Evolutionary conservation across 2,113 vertebrate species (phyloP).

Genomic region (Myodes glareolus): DNA sequence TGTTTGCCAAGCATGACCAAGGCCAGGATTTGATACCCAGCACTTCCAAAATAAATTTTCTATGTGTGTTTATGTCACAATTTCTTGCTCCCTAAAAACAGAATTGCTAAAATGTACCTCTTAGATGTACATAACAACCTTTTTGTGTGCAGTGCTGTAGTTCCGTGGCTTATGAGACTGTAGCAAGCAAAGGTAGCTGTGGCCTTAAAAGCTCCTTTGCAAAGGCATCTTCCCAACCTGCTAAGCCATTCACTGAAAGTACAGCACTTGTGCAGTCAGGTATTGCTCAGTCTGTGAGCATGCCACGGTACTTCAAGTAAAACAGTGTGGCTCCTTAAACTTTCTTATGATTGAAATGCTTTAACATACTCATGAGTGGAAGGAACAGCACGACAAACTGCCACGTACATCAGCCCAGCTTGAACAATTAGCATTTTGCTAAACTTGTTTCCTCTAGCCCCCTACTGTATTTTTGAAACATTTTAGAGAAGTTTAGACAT

Average conservation of each 20-base stretch:
- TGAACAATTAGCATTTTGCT: slow-evolving; percentile 6
- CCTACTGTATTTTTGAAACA: slow-evolving; percentile 45
- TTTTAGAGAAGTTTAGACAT: slow-evolving; percentile 49
- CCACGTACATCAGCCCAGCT: background rate
- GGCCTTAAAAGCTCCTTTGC: slow-evolving; percentile 42
- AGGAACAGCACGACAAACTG: background rate
- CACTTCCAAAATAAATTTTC: background rate
- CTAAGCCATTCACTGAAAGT: background rate
- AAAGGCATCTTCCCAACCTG: background rate
- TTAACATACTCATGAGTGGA: background rate
- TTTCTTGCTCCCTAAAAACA: background rate
- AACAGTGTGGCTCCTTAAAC: background rate
- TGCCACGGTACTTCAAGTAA: slow-evolving; percentile 6
- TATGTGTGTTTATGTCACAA: background rate
- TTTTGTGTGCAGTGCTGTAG: background rate
- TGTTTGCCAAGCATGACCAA: background rate
- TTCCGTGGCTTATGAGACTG: background rate
- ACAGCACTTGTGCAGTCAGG: background rate
- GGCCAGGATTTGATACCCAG: background rate
- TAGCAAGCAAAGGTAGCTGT: background rate
- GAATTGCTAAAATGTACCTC: background rate
- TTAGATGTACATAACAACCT: background rate
- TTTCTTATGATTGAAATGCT: background rate
- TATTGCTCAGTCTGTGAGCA: background rate
- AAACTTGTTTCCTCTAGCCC: background rate